Evolutionary conservation across 2,888 invertebrate genomes (phyloP).

Genomic region (Melinaea menophilus): DNA sequence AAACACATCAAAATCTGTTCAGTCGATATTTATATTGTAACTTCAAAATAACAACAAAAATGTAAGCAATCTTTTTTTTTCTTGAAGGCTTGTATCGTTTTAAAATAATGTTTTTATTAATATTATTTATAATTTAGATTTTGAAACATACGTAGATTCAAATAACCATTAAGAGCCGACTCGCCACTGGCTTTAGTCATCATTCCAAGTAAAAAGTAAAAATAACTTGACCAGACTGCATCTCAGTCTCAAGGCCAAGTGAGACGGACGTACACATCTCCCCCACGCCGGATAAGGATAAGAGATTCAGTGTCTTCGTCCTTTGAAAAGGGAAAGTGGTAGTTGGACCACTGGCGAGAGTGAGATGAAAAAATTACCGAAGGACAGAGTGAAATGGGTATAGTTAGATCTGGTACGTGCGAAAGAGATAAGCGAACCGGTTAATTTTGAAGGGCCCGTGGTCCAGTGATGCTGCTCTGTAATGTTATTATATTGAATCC

Average conservation of each 20-base stretch:
- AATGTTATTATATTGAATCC: slow-evolving; percentile 65
- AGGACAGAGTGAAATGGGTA: slow-evolving; percentile 55
- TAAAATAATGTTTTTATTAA: not conserved
- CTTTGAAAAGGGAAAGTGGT: slow-evolving; percentile 78
- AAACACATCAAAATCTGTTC: too few relatives aligned
- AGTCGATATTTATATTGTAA: too few relatives aligned
- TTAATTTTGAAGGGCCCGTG: slow-evolving; percentile 75
- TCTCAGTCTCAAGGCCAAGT: slow-evolving; percentile 74
- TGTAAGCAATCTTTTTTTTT: too few relatives aligned
- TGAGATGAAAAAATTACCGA: slow-evolving; percentile 74
- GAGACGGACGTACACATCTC: slow-evolving; percentile 41
- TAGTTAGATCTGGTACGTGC: slow-evolving; percentile 30
- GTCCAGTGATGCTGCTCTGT: slow-evolving; percentile 43
- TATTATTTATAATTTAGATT: not conserved
- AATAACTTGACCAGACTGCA: slow-evolving; percentile 70
- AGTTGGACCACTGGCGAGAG: slow-evolving; percentile 67
- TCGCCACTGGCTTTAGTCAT: slow-evolving; percentile 68
- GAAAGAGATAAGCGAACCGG: slow-evolving; percentile 62
- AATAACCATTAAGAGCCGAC: slow-evolving; percentile 23
- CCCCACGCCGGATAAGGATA: slow-evolving; percentile 39
- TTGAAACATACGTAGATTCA: slow-evolving; percentile 14
- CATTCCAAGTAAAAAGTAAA: slow-evolving; percentile 75
- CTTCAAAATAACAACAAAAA: too few relatives aligned
- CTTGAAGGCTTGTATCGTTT: too few relatives aligned
- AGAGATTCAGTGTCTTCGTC: slow-evolving; percentile 64